Evolutionary conservation across 2,888 invertebrate species (phyloP).

Genomic region (Polydrusus pterygomalis): DNA sequence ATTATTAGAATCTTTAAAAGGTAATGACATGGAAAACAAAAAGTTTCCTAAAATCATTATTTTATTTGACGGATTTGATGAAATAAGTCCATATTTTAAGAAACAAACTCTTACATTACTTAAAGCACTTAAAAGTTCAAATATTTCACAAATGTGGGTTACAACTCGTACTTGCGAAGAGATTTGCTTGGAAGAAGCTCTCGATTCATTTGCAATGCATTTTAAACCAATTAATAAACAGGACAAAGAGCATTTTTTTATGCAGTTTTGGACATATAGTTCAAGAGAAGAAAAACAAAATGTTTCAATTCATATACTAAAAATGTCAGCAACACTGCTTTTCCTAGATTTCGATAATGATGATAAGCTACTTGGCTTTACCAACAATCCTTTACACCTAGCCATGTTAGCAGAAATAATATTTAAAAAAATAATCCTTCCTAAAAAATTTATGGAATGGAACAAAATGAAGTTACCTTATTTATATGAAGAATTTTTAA

Average conservation of each 20-base stretch:
- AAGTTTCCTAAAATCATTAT: conserved; percentile 27
- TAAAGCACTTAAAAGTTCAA: conserved; percentile 26
- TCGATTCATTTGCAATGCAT: conserved; percentile 14
- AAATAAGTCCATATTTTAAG: conserved; percentile 39
- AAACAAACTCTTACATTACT: conserved; percentile 37
- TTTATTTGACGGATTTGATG: conserved; percentile 46
- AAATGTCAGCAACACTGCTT: not conserved
- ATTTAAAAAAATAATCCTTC: conserved; percentile 19
- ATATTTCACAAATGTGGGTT: conserved; percentile 33
- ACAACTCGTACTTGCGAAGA: conserved; percentile 37
- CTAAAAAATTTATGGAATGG: not conserved
- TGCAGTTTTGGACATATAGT: conserved; percentile 29
- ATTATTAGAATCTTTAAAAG: conserved; percentile 28
- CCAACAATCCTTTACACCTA: conserved; percentile 40
- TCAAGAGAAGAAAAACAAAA: too few species aligned
- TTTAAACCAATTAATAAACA: not conserved
- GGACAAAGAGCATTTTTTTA: conserved; percentile 24
- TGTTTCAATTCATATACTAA: not conserved
- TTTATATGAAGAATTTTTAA: conserved; percentile 7
- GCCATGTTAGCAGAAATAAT: conserved; percentile 39
- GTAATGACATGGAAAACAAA: not conserved
- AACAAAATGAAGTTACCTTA: not conserved
- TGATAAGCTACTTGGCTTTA: conserved; percentile 20
- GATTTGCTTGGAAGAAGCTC: conserved; percentile 15
- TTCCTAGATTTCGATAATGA: not conserved